phyloP scores from a whole-genome alignment of 2,888 invertebrate species.

The Torymus texanus region DNA sequence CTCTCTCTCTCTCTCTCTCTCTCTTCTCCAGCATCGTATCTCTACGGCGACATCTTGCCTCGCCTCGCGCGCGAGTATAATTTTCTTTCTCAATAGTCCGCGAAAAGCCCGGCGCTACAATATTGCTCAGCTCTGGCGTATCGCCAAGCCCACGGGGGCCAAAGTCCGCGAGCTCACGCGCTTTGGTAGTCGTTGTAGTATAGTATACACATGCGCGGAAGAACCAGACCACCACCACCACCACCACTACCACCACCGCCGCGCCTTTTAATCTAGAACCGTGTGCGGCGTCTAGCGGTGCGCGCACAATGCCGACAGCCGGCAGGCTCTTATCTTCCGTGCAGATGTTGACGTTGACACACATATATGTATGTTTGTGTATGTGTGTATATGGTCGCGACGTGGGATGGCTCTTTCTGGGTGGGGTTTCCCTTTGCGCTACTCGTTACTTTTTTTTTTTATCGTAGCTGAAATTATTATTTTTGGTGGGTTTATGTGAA shows the following conservation, averaged over 20 bases:
- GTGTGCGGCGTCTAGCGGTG: constrained; percentile 1
- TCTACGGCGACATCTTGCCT: neutral
- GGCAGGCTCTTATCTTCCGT: constrained; percentile 15
- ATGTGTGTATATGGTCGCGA: neutral
- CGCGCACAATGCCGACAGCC: constrained; percentile 3
- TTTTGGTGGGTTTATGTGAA: too few species aligned
- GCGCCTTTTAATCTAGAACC: constrained; percentile 31
- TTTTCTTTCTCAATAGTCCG: constrained; percentile 52
- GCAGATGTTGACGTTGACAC: constrained; percentile 11
- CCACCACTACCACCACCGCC: too few species aligned
- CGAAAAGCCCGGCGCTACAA: constrained; percentile 27
- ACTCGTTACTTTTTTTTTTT: too few species aligned
- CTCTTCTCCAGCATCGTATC: too few species aligned
- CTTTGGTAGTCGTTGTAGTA: too few species aligned
- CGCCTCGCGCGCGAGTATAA: constrained; percentile 30
- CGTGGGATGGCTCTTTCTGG: too few species aligned
- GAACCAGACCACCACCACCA: neutral
- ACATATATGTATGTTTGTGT: neutral
- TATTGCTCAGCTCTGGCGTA: neutral
- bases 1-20: too few species aligned
- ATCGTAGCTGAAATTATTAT: too few species aligned
- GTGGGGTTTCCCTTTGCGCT: too few species aligned
- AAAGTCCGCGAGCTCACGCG: neutral
- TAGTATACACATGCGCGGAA: neutral
- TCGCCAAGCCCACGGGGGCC: neutral